Evolutionary conservation across 2,888 invertebrate genomes (phyloP).

Genomic region (Punctoribates punctum): DNA sequence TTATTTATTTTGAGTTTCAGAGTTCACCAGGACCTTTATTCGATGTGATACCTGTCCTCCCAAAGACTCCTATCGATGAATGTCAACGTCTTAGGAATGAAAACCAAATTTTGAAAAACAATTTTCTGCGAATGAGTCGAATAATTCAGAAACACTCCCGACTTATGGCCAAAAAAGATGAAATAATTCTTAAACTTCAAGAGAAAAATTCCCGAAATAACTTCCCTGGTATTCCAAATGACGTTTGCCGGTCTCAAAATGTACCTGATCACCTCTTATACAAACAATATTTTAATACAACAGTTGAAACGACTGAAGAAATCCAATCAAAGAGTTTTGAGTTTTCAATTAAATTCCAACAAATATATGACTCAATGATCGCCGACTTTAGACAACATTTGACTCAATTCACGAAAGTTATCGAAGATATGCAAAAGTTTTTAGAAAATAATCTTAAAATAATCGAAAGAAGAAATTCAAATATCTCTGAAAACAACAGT

Average conservation of each 20-base stretch:
- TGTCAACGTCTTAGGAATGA: background rate
- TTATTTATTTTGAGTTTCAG: too few relatives aligned
- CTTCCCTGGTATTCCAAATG: background rate
- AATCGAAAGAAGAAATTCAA: background rate
- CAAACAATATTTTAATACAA: background rate
- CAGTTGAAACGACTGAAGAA: background rate
- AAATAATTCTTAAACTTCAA: background rate
- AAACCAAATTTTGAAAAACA: background rate
- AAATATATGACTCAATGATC: background rate
- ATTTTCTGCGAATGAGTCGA: background rate
- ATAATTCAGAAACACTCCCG: background rate
- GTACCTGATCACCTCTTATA: too few relatives aligned
- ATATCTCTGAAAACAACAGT: background rate
- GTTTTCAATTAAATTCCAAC: background rate
- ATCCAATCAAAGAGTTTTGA: background rate
- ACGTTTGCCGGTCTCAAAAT: too few relatives aligned
- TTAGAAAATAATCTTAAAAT: background rate
- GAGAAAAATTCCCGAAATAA: background rate
- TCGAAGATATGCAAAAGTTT: background rate
- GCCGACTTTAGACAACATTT: background rate
- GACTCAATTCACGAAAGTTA: background rate
- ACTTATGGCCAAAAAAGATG: conserved; percentile 4
- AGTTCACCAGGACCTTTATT: too few relatives aligned
- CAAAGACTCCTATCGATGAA: background rate
- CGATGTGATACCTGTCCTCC: too few relatives aligned